These are phyloP conservation scores for Synanthedon formicaeformis DNA, from an alignment of 2,888 invertebrate species.

Conservation along the genomic window DNA sequence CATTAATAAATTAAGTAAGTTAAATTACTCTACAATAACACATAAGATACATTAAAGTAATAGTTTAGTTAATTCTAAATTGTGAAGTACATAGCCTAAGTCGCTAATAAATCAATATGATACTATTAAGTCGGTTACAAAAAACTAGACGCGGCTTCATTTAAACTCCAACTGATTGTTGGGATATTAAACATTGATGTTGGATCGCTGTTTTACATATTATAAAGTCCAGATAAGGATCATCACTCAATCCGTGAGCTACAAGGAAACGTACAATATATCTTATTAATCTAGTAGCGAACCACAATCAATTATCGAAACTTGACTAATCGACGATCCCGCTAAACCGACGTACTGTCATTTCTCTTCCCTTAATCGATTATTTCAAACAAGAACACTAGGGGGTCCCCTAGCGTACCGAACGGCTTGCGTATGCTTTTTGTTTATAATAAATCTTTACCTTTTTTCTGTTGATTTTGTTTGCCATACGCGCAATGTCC, in stretches of 20 bases:
- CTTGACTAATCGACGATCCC: constrained; percentile 58
- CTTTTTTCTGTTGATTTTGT: constrained; percentile 17
- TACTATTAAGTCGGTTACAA: too few relatives aligned
- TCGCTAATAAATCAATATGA: too few relatives aligned
- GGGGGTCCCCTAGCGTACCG: constrained; percentile 50
- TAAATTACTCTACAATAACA: too few relatives aligned
- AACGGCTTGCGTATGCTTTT: constrained; percentile 40
- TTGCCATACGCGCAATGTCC: background rate
- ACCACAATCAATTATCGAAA: constrained; percentile 64
- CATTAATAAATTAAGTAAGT: too few relatives aligned
- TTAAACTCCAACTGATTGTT: background rate
- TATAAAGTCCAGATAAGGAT: constrained; percentile 11
- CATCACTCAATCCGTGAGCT: constrained; percentile 29
- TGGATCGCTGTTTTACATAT: constrained; percentile 1
- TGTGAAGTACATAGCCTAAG: too few relatives aligned
- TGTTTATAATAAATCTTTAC: constrained; percentile 47
- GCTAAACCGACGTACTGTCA: constrained; percentile 64
- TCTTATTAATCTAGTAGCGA: constrained; percentile 62
- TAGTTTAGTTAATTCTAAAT: too few relatives aligned
- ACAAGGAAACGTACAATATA: constrained; percentile 38
- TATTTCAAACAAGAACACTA: constrained; percentile 61
- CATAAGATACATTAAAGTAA: too few relatives aligned
- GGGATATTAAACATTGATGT: background rate
- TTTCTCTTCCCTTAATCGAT: constrained; percentile 68
- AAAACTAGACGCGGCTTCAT: too few relatives aligned